These are phyloP conservation scores for Lepus europaeus DNA, from an alignment of 2,113 vertebrate genomes.

Conservation along the genomic window DNA sequence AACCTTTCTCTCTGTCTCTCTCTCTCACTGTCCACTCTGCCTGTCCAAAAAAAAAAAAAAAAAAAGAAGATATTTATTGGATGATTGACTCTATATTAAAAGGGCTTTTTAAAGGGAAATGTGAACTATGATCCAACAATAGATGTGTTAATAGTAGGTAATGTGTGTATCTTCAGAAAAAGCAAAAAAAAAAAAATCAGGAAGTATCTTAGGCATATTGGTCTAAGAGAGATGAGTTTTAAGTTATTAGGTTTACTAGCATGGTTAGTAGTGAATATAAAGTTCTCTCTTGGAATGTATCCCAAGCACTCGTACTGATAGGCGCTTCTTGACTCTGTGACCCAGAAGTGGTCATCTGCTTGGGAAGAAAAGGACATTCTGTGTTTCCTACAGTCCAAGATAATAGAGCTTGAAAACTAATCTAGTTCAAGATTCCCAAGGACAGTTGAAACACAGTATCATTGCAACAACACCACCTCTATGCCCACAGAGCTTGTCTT, in stretches of 20 bases:
- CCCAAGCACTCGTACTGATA: neutral
- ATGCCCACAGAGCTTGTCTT: neutral
- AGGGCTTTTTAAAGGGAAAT: neutral
- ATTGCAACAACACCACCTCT: neutral
- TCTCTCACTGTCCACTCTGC: no score
- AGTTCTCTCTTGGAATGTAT: neutral
- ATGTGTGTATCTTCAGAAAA: constrained; percentile 28
- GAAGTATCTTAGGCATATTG: neutral
- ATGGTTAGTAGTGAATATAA: neutral
- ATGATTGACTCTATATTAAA: neutral
- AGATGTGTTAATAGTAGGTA: neutral
- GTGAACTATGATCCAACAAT: neutral
- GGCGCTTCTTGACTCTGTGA: neutral
- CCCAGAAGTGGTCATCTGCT: neutral
- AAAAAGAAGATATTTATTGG: neutral
- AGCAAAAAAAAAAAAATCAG: neutral
- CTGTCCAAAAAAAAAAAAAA: no score
- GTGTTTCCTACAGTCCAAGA: neutral
- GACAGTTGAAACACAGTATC: neutral
- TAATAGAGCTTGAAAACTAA: neutral
- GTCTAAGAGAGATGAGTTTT: neutral
- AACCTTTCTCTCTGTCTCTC: no score
- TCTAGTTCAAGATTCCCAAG: neutral
- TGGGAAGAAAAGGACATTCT: neutral
- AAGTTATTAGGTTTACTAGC: no score